phyloP scores from a whole-genome alignment of 2,888 invertebrate species.

The Dasypolia templi region DNA sequence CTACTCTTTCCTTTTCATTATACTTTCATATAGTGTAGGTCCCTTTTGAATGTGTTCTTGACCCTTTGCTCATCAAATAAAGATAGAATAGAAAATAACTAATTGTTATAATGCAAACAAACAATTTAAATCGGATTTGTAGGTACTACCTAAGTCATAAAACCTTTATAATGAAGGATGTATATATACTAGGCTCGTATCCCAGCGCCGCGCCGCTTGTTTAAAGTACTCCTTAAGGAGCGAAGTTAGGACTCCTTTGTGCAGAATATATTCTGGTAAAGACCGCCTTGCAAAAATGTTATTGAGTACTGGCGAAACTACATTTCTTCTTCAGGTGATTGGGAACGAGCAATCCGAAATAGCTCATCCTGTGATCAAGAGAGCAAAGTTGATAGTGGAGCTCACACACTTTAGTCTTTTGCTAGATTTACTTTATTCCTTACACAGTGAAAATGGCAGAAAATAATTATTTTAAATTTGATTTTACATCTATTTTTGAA shows the following conservation, averaged over 20 bases:
- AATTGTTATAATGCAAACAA: background rate
- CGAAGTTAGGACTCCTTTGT: constrained; percentile 35
- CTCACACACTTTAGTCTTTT: background rate
- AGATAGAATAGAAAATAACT: background rate
- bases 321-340: background rate
- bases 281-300: background rate
- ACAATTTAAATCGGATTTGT: background rate
- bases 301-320: background rate
- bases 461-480: background rate
- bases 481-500: too few relatives aligned
- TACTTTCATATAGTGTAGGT: background rate
- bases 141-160: background rate
- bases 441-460: background rate
- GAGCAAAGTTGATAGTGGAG: background rate
- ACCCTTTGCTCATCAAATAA: background rate
- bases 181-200: constrained; percentile 9
- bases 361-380: background rate
- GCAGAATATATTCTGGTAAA: constrained; percentile 12
- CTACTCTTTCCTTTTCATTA: background rate
- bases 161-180: background rate
- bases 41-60: background rate
- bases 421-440: background rate
- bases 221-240: constrained; percentile 26
- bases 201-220: background rate
- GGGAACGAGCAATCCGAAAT: background rate